These are phyloP conservation scores for Climacteris rufus DNA, from an alignment of 2,113 vertebrate genomes.

Conservation along the genomic window DNA sequence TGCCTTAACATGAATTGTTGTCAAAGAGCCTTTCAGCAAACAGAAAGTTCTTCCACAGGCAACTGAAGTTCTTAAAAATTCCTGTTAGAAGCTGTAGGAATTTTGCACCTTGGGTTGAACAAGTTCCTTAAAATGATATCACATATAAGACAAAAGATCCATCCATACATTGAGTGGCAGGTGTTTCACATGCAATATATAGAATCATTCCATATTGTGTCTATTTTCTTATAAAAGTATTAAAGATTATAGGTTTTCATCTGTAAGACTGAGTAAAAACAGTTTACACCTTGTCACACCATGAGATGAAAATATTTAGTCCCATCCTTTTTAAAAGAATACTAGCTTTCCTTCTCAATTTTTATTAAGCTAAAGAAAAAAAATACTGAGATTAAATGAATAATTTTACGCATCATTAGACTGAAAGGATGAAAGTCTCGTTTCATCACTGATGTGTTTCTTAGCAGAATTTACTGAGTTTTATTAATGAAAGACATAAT, in stretches of 20 bases:
- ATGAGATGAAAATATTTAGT: not conserved
- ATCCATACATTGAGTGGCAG: fast-evolving
- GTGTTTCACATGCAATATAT: not conserved
- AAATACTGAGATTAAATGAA: constrained; percentile 2
- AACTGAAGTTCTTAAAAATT: not conserved
- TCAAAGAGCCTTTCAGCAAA: not conserved
- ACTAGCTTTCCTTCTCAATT: not conserved
- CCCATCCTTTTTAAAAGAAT: not conserved
- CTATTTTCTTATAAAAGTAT: not conserved
- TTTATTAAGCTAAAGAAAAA: not conserved
- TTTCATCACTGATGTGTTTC: not conserved
- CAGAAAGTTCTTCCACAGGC: not conserved
- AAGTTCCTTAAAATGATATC: not conserved
- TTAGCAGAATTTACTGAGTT: not conserved
- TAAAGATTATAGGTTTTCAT: not conserved
- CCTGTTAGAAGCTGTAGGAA: not conserved
- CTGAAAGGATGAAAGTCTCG: not conserved
- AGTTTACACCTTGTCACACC: not conserved
- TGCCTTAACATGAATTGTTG: not conserved
- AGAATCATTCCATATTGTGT: not conserved
- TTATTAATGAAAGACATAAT: constrained; percentile 18
- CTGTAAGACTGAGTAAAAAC: not conserved
- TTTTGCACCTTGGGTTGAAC: not conserved
- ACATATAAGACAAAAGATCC: not conserved
- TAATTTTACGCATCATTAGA: constrained; percentile 15